A percentile compares a stretch with the other conserved stretches of the same genome.
Conservation (phyloP, 2,113 vertebrate species). For the Rallus limicola region DNA sequence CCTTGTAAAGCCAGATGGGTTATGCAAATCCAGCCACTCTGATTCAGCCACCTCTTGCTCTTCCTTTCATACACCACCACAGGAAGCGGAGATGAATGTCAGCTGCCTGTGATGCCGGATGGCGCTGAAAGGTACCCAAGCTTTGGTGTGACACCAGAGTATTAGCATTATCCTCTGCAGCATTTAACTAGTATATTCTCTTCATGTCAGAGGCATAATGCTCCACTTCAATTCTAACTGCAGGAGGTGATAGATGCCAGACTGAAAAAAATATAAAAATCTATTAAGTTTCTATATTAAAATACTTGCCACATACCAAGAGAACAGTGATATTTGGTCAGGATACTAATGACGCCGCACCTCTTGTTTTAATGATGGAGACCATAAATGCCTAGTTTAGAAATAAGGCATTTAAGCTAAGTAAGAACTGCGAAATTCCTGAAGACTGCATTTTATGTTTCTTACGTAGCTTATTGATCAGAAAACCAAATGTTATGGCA, state of each 20-base stretch:
- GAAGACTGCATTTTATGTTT: background rate
- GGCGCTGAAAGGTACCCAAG: background rate
- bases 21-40: background rate
- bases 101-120: background rate
- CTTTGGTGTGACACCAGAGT: background rate
- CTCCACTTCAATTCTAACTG: background rate
- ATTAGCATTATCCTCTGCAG: background rate
- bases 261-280: background rate
- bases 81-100: fast-evolving
- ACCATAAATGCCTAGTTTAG: background rate
- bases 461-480: background rate
- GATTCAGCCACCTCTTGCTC: background rate
- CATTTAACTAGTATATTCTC: background rate
- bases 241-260: background rate
- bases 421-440: background rate
- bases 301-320: background rate
- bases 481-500: background rate
- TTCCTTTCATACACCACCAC: background rate
- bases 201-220: background rate
- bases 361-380: background rate
- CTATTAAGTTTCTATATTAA: background rate
- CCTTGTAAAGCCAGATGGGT: background rate
- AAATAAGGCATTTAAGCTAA: background rate
- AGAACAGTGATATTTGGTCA: background rate
- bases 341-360: background rate